phyloP scores from a whole-genome alignment of 2,888 invertebrate species.

The Ophion costatus region DNA sequence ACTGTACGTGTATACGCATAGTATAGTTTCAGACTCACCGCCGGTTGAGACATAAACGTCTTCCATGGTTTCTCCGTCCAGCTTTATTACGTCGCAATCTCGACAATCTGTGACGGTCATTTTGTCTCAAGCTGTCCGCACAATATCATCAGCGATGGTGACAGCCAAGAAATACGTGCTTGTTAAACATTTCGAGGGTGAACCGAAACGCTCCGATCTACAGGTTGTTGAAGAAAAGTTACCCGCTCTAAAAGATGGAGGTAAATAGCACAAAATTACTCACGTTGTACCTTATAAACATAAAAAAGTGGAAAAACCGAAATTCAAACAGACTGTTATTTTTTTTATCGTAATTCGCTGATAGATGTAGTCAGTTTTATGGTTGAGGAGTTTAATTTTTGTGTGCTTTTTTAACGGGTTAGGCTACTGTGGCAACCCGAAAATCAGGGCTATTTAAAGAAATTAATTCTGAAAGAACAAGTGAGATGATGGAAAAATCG shows the following conservation, averaged over 20 bases:
- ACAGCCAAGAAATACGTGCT: conserved; percentile 88
- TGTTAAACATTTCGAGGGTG: conserved; percentile 87
- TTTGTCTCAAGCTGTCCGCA: background rate
- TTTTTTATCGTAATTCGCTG: background rate
- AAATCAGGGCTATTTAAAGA: too few species aligned
- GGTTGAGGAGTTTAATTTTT: too few species aligned
- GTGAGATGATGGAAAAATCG: too few species aligned
- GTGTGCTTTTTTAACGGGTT: too few species aligned
- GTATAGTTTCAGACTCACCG: background rate
- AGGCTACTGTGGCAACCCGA: too few species aligned
- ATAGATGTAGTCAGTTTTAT: too few species aligned
- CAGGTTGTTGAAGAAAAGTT: conserved; percentile 88
- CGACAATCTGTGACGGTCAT: background rate
- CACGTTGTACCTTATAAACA: too few species aligned
- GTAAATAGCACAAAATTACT: conserved; percentile 81
- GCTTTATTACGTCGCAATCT: background rate
- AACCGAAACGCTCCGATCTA: conserved; percentile 88
- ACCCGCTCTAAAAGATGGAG: conserved; percentile 88
- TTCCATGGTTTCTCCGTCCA: conserved; percentile 7
- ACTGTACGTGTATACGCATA: background rate
- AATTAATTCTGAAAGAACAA: too few species aligned
- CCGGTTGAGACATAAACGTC: background rate
- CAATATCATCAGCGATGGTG: conserved; percentile 81
- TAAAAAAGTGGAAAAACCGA: too few species aligned
- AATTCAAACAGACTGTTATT: too few species aligned